Percentiles rank a stretch among this genome's conserved stretches.
Evolutionary conservation across 2,113 vertebrate species (phyloP).

Genomic region (Orthonyx spaldingii): DNA sequence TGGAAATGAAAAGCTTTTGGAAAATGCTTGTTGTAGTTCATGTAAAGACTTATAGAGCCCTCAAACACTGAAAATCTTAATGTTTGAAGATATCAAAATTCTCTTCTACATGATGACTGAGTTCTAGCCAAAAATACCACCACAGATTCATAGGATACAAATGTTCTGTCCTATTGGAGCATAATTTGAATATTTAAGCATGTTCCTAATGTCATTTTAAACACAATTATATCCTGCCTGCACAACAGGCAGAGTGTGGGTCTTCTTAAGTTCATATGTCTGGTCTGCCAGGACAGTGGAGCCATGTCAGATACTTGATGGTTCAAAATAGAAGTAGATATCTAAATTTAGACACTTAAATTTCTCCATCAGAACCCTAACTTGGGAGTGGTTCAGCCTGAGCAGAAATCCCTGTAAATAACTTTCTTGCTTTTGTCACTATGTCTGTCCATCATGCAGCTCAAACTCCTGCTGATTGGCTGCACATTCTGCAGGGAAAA

Average conservation of each 20-base stretch:
- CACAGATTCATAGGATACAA: not conserved
- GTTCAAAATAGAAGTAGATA: not conserved
- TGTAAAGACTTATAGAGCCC: not conserved
- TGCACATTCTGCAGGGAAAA: not conserved
- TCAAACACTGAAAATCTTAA: not conserved
- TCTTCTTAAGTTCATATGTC: not conserved
- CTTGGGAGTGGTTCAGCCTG: not conserved
- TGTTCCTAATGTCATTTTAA: not conserved
- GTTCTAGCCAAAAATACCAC: not conserved
- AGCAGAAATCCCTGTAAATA: not conserved
- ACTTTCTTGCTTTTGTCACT: not conserved
- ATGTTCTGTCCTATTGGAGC: not conserved
- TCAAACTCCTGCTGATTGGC: not conserved
- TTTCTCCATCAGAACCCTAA: not conserved
- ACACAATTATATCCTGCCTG: not conserved
- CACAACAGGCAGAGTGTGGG: accelerated
- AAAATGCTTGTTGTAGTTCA: not conserved
- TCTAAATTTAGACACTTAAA: not conserved
- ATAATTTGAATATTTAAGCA: not conserved
- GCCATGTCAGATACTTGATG: not conserved
- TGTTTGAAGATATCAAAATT: not conserved
- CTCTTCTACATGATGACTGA: not conserved
- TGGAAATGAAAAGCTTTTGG: not conserved
- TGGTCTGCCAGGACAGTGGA: not conserved
- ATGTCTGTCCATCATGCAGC: not conserved